Conservation (phyloP, 2,888 invertebrate species). For the Pecten maximus region DNA sequence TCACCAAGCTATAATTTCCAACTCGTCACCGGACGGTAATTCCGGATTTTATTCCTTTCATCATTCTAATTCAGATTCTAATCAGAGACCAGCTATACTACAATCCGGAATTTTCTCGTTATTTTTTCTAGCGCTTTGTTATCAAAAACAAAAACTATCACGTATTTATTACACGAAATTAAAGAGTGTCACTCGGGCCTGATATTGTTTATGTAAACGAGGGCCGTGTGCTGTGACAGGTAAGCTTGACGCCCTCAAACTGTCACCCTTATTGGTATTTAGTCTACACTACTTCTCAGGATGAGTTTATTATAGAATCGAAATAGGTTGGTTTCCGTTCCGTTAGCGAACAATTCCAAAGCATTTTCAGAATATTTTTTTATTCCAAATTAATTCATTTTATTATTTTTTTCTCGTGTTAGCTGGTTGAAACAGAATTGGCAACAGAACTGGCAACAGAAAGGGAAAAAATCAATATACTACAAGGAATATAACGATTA, state of each 20-base stretch:
- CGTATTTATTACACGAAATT: constrained; percentile 28
- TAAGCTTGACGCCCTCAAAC: neutral
- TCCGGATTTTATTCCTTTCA: constrained; percentile 29
- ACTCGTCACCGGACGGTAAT: constrained; percentile 23
- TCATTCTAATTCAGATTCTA: constrained; percentile 33
- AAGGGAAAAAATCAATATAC: too few relatives aligned
- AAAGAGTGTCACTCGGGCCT: neutral
- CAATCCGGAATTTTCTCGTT: neutral
- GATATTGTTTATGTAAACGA: neutral
- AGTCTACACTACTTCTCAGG: neutral
- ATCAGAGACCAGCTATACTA: constrained; percentile 20
- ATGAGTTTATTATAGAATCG: too few relatives aligned
- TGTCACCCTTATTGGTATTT: neutral
- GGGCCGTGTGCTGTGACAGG: neutral
- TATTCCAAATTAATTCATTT: too few relatives aligned
- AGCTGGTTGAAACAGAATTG: too few relatives aligned
- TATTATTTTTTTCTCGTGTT: too few relatives aligned
- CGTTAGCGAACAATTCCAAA: too few relatives aligned
- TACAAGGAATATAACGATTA: too few relatives aligned
- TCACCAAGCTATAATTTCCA: constrained; percentile 21
- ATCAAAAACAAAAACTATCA: constrained; percentile 32
- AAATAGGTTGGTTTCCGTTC: too few relatives aligned
- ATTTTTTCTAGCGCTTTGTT: constrained; percentile 26
- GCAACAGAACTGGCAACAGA: too few relatives aligned
- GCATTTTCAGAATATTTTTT: too few relatives aligned